phyloP scores from a whole-genome alignment of 2,113 vertebrate genomes.

The Aptenodytes patagonicus region DNA sequence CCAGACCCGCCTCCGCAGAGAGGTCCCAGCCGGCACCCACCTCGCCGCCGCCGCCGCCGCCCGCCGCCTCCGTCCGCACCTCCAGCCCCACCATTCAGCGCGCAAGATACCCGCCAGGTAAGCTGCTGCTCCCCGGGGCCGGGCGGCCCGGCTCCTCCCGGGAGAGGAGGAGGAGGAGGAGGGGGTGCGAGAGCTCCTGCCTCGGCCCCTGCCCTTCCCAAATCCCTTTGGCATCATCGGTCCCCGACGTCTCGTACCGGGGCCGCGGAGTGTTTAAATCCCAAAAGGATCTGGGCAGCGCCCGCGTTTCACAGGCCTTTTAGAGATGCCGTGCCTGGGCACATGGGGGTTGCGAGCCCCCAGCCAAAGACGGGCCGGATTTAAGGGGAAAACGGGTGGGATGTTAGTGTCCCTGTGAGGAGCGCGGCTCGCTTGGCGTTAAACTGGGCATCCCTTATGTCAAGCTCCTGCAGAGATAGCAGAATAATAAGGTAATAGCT shows the following conservation, averaged over 20 bases:
- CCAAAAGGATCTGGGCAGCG: neutral
- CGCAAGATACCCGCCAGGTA: conserved; percentile 92
- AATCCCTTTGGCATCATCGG: neutral
- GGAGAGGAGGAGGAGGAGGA: neutral
- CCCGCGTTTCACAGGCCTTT: neutral
- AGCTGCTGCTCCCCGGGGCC: neutral
- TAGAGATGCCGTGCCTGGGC: neutral
- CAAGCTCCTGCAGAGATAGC: neutral
- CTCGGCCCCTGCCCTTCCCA: neutral
- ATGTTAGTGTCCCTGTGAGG: neutral
- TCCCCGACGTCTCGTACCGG: neutral
- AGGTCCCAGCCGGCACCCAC: conserved; percentile 67
- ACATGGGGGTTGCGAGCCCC: neutral
- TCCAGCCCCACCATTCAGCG: conserved; percentile 94
- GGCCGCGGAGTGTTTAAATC: neutral
- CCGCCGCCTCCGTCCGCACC: conserved; percentile 76
- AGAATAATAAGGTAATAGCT: neutral
- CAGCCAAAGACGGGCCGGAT: neutral
- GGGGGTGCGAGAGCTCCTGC: neutral
- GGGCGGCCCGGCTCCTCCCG: neutral
- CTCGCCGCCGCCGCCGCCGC: conserved; percentile 50
- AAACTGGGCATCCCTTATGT: neutral
- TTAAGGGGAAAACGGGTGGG: neutral
- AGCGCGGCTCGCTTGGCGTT: neutral
- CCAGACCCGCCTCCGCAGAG: conserved; percentile 75